A percentile compares a stretch with the other conserved stretches of the same genome.
Conservation (phyloP, 2,113 vertebrate genomes). For the Zootoca vivipara region DNA sequence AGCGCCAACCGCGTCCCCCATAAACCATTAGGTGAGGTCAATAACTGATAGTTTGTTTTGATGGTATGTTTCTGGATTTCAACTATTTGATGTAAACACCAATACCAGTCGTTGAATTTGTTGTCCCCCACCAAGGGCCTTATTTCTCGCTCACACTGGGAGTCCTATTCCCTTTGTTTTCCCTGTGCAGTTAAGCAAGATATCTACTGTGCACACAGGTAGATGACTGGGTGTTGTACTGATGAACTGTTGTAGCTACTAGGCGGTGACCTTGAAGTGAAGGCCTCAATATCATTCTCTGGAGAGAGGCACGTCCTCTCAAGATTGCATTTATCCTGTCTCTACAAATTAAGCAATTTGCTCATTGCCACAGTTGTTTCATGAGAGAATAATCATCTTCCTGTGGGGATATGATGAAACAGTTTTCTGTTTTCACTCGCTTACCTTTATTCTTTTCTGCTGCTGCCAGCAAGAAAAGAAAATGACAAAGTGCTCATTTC, state of each 20-base stretch:
- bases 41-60: not conserved
- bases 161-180: not conserved
- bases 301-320: conserved; percentile 30
- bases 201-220: not conserved
- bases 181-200: conserved; percentile 27
- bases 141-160: not conserved
- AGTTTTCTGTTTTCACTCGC: conserved; percentile 2
- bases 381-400: conserved; percentile 20
- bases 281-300: conserved; percentile 38
- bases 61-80: not conserved
- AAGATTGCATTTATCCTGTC: conserved; percentile 58
- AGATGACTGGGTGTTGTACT: conserved; percentile 30
- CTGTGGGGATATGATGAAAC: conserved; percentile 13
- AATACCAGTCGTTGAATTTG: not conserved
- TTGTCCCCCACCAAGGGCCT: not conserved
- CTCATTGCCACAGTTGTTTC: conserved; percentile 39
- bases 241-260: conserved; percentile 40
- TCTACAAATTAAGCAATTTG: conserved; percentile 53
- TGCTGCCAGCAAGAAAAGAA: conserved; percentile 48
- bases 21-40: not conserved
- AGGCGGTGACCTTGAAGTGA: conserved; percentile 50
- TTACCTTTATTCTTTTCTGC: conserved; percentile 38
- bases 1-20: too few species aligned
- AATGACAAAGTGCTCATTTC: conserved; percentile 49
- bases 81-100: not conserved